Evolutionary conservation across 2,888 invertebrate genomes (phyloP).

Genomic region (Sclerodermus sp.): DNA sequence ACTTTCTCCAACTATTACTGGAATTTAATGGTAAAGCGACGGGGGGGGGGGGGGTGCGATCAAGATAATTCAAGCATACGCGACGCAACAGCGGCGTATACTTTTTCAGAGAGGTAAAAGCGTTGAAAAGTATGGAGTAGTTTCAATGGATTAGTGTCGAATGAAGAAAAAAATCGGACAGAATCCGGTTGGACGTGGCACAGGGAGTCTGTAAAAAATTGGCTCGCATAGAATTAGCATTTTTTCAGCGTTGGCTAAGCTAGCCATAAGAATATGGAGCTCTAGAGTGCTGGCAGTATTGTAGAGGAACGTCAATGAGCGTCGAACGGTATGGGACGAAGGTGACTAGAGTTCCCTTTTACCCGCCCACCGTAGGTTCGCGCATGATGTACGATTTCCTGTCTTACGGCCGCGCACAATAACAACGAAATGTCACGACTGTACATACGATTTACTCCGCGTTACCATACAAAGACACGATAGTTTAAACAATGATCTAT

Average conservation of each 20-base stretch:
- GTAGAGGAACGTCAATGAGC: constrained; percentile 25
- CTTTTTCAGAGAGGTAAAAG: too few relatives aligned
- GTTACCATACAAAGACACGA: constrained; percentile 32
- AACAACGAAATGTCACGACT: constrained; percentile 36
- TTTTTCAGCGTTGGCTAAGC: not conserved
- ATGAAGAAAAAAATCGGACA: too few relatives aligned
- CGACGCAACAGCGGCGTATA: too few relatives aligned
- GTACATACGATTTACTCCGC: constrained; percentile 33
- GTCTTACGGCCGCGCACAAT: constrained; percentile 34
- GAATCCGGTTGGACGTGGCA: too few relatives aligned
- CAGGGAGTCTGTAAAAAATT: not conserved
- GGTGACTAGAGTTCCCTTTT: constrained; percentile 37
- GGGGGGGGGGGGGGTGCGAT: too few relatives aligned
- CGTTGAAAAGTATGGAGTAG: too few relatives aligned
- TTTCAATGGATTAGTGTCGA: too few relatives aligned
- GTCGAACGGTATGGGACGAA: constrained; percentile 24
- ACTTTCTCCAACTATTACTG: too few relatives aligned
- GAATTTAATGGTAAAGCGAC: too few relatives aligned
- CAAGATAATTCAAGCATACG: too few relatives aligned
- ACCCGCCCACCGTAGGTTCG: constrained; percentile 37
- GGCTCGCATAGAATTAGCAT: not conserved
- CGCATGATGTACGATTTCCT: constrained; percentile 39
- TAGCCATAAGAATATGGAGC: too few relatives aligned
- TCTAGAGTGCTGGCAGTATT: not conserved
- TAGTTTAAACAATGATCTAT: constrained; percentile 33